These are phyloP conservation scores for Metallyticus violacea DNA, from an alignment of 2,888 invertebrate genomes.

Conservation along the genomic window DNA sequence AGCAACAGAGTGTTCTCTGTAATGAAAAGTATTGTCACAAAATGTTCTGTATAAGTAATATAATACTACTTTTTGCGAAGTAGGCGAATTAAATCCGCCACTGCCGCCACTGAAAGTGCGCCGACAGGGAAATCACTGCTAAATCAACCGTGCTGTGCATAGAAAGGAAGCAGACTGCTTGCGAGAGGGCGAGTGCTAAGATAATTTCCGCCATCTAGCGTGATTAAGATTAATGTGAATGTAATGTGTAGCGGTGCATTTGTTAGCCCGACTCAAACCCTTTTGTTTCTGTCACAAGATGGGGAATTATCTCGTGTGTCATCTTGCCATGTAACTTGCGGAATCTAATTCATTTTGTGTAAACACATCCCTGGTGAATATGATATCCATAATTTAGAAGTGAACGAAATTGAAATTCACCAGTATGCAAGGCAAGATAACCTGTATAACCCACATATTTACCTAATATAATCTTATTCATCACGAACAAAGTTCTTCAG, in stretches of 20 bases:
- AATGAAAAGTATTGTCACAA: too few species aligned
- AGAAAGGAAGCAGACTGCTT: not conserved
- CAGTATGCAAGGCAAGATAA: too few species aligned
- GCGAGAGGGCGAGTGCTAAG: too few species aligned
- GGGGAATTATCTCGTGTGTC: too few species aligned
- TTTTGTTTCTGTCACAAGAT: not conserved
- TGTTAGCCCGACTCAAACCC: not conserved
- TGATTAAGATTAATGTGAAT: not conserved
- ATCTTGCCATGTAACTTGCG: not conserved
- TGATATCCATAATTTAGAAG: not conserved
- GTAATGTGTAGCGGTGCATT: not conserved
- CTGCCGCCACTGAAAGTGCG: too few species aligned
- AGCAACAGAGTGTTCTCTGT: too few species aligned
- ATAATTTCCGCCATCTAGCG: not conserved
- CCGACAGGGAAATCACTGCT: not conserved
- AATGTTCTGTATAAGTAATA: too few species aligned
- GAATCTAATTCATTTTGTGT: not conserved
- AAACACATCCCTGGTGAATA: not conserved
- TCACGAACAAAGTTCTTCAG: too few species aligned
- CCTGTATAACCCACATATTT: too few species aligned
- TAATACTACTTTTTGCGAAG: too few species aligned
- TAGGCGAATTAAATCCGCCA: not conserved
- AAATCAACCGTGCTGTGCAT: not conserved
- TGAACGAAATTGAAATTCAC: too few species aligned
- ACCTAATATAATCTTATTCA: too few species aligned